Base-by-base conservation (phyloP, 2,888 invertebrate species). In the Hirtodrosophila cameraria region DNA sequence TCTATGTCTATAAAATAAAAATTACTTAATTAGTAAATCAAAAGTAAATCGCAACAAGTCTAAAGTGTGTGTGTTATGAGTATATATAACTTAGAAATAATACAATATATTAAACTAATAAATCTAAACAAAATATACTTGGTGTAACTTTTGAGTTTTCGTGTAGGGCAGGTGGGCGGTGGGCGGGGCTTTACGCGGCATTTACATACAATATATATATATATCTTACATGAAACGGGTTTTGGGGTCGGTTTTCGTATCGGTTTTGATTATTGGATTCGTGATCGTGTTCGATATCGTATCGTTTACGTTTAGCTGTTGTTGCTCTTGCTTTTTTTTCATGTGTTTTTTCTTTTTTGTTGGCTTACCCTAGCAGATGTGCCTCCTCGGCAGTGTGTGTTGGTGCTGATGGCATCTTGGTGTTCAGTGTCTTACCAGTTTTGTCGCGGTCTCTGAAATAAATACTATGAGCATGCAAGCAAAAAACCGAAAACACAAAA, bases 321-420 rank as follows among this genome's bases (percentile, higher is more conserved):
- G 35, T n/a, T n/a, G n/a, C n/a, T n/a, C n/a, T n/a, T n/a, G n/a
- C n/a, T n/a, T n/a, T n/a, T n/a, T n/a, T n/a, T n/a, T n/a, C n/a
- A n/a, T n/a, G n/a, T n/a, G n/a, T n/a, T n/a, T n/a, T n/a, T n/a
- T n/a, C n/a, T n/a, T 23, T 50, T 45, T 28, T 57, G 59, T 60
- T 79, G 39, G 86, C 96, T 96, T 94, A 97, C 96, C 96, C 96
- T 91, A 97, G 93, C 70, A 97, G 94, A 90, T 96, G 95, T 83
- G 96, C 95, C 93, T 96, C 96, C 93, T 97, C 97, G 90, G 96
- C 94, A 88, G 89, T 90, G 80, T 90, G 89, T 88, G 90, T 88
- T 87, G 91, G 91, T 87, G 91, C 91, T 88, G 91, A 91, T 86
- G 91, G 91, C 91, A 91, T 91, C 90, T 91, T 90, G 86, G 89